A percentile compares a stretch with the other conserved stretches of the same genome.
Conservation (phyloP, 2,797 vertebrate genomes). For the Microcaecilia unicolor region DNA sequence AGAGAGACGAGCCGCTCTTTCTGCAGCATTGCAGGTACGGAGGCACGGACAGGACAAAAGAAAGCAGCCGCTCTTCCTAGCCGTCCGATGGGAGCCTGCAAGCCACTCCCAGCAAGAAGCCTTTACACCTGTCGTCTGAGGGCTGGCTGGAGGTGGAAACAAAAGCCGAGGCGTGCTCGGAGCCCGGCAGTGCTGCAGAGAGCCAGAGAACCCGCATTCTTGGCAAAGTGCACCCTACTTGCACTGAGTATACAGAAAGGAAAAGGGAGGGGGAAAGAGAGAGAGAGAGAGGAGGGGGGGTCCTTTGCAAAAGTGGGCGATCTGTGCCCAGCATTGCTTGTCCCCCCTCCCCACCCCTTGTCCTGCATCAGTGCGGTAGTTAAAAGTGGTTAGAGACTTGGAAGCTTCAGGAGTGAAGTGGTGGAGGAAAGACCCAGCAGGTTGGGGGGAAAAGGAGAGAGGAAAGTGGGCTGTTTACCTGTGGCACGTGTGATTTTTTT, state of each 20-base stretch:
- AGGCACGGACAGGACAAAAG: constrained; percentile 64
- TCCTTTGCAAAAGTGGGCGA: no score
- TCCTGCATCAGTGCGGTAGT: neutral
- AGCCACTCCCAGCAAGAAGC: constrained; percentile 9
- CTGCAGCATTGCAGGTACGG: constrained; percentile 82
- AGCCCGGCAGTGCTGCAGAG: constrained; percentile 8
- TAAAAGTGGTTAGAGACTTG: neutral
- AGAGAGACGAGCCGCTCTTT: constrained; percentile 56
- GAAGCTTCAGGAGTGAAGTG: neutral
- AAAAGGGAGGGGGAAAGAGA: constrained; percentile 46
- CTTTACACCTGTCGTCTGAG: constrained; percentile 23
- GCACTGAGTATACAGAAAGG: constrained; percentile 21
- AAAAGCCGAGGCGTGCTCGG: constrained; percentile 10
- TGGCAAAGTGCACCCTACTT: constrained; percentile 1
- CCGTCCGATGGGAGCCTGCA: constrained; percentile 3
- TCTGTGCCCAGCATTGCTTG: no score
- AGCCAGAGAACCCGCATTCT: constrained; percentile 36
- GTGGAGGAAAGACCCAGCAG: neutral
- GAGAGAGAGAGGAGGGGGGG: constrained; percentile 36
- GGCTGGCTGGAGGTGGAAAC: constrained; percentile 1
- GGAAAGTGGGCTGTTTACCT: constrained; percentile 48
- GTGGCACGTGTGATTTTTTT: constrained; percentile 8
- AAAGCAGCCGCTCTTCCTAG: constrained; percentile 39
- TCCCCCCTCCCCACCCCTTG: neutral
- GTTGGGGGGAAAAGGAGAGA: constrained; percentile 36